These are phyloP conservation scores for Dendropsophus ebraccatus DNA, from an alignment of 2,113 vertebrate genomes.

Conservation along the genomic window DNA sequence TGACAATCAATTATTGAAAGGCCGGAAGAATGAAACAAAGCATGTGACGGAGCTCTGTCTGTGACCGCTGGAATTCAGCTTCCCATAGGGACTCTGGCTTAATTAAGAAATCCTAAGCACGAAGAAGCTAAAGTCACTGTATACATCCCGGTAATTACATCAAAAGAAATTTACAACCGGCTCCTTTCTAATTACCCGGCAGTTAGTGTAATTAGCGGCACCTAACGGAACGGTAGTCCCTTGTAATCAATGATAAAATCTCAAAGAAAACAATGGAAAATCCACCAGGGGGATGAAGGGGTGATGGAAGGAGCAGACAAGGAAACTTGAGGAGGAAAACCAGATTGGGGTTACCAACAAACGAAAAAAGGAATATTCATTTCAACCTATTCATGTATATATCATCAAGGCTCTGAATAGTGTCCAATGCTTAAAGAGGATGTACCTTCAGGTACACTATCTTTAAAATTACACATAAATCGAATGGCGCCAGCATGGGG, in stretches of 20 bases:
- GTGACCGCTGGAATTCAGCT: slow-evolving; percentile 22
- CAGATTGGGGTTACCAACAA: background rate
- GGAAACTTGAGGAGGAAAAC: background rate
- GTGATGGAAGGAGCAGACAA: background rate
- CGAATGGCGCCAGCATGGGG: no score
- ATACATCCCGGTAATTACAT: slow-evolving; percentile 52
- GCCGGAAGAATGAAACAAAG: background rate
- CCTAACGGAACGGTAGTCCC: slow-evolving; percentile 34
- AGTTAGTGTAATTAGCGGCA: slow-evolving; percentile 52
- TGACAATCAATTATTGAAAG: slow-evolving; percentile 15
- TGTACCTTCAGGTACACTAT: no score
- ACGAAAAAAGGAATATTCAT: background rate
- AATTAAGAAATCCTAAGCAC: slow-evolving; percentile 48
- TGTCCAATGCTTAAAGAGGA: no score
- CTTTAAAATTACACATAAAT: no score
- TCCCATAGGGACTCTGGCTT: slow-evolving; percentile 39
- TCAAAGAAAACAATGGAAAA: slow-evolving; percentile 24
- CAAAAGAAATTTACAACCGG: slow-evolving; percentile 54
- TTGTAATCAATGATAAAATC: slow-evolving; percentile 47
- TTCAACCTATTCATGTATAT: background rate
- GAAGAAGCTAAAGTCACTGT: slow-evolving; percentile 29
- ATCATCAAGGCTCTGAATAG: background rate
- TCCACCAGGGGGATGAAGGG: background rate
- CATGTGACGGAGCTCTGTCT: background rate
- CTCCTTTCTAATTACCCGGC: slow-evolving; percentile 53